Conservation (phyloP, 1,140 invertebrate species). For the Caenorhabditis elegans region DNA sequence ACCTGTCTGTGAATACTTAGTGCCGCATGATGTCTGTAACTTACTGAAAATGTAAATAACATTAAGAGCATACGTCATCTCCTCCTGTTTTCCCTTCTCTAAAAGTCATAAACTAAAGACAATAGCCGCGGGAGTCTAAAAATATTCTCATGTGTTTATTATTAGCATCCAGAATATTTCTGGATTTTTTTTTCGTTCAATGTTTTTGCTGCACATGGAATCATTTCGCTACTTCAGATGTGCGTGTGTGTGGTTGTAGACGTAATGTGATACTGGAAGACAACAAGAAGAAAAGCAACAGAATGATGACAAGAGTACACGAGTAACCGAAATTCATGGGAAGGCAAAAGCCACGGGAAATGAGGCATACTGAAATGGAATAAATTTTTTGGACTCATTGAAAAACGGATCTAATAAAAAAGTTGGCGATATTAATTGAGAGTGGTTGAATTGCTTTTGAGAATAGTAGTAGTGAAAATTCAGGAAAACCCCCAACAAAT, state of each 20-base stretch:
- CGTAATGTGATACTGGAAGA: background rate
- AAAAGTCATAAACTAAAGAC: background rate
- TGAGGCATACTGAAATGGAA: too few species aligned
- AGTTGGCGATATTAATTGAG: too few species aligned
- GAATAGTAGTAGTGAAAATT: too few species aligned
- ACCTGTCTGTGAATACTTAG: too few species aligned
- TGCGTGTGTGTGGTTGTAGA: slow-evolving; percentile 6
- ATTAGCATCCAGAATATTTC: background rate
- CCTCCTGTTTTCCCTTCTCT: background rate
- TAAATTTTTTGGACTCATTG: too few species aligned
- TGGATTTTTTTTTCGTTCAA: background rate
- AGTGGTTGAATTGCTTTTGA: too few species aligned
- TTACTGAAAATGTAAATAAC: background rate
- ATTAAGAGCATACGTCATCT: background rate
- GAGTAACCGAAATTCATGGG: background rate
- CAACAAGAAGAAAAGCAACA: background rate
- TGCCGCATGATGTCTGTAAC: background rate
- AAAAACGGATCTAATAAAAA: too few species aligned
- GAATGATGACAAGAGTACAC: background rate
- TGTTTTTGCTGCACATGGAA: background rate
- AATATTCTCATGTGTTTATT: background rate
- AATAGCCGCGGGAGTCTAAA: background rate
- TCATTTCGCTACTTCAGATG: background rate
- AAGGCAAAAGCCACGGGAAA: too few species aligned
- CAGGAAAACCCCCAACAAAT: too few species aligned